Percentiles rank a stretch among this genome's conserved stretches.
phyloP scores from a whole-genome alignment of 2,113 vertebrate genomes.

The Nothobranchius kuhntae region DNA sequence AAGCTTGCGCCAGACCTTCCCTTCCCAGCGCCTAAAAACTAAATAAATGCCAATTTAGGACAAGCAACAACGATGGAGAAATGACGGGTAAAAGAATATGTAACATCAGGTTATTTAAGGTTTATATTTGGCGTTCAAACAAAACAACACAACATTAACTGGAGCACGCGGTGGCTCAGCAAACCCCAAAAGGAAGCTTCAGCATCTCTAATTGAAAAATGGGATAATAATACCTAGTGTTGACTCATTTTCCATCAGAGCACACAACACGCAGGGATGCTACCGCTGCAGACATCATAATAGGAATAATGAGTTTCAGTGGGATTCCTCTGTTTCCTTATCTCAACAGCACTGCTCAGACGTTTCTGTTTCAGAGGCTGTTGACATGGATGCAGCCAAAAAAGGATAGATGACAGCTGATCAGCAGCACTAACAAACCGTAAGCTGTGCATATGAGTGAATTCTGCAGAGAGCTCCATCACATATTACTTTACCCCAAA shows the following conservation, averaged over 20 bases:
- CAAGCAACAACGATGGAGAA: not conserved
- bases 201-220: not conserved
- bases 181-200: not conserved
- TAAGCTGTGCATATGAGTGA: not conserved
- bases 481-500: constrained; percentile 6
- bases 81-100: too few species aligned
- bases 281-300: not conserved
- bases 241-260: not conserved
- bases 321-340: not conserved
- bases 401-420: not conserved
- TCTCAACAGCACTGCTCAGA: not conserved
- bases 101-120: too few species aligned
- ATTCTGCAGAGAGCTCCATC: not conserved
- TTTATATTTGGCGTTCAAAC: not conserved
- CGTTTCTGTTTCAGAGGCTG: not conserved
- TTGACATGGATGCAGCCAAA: not conserved
- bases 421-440: constrained; percentile 2
- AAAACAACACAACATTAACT: not conserved
- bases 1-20: not conserved
- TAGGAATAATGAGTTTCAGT: constrained; percentile 6
- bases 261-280: not conserved
- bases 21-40: not conserved
- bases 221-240: not conserved
- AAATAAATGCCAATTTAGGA: not conserved
- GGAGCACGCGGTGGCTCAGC: not conserved